Conservation (phyloP, 1,140 invertebrate species). For the Lepidostoma basale region DNA sequence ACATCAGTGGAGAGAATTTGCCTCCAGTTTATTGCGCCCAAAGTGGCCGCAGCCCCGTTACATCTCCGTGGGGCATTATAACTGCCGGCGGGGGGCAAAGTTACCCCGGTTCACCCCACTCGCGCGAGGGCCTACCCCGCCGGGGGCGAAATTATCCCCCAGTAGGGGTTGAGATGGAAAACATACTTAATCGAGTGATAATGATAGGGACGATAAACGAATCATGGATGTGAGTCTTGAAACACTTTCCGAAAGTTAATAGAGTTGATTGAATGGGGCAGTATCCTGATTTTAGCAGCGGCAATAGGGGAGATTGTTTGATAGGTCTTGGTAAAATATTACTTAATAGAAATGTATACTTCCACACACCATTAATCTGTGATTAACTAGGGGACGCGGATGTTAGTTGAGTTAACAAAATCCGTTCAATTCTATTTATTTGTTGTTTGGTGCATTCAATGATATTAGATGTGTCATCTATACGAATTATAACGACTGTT, state of each 20-base stretch:
- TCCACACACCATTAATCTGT: no score
- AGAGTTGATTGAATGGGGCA: background rate
- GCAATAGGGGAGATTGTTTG: no score
- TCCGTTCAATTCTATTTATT: no score
- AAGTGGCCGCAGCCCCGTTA: background rate
- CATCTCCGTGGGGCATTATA: background rate
- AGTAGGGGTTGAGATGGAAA: background rate
- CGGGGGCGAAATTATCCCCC: background rate
- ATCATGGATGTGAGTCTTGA: background rate
- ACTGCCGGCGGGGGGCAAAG: background rate
- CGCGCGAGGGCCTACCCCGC: background rate
- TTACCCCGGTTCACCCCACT: background rate
- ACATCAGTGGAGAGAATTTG: background rate
- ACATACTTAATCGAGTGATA: conserved; percentile 20
- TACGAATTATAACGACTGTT: no score
- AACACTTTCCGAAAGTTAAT: background rate
- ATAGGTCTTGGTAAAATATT: no score
- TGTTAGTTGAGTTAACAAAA: no score
- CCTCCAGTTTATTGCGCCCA: conserved; percentile 7
- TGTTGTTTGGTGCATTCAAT: no score
- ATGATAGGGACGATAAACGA: conserved; percentile 9
- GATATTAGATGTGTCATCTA: no score
- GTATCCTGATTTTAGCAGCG: background rate
- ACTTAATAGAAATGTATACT: no score
- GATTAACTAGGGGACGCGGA: no score